Percentiles rank a stretch among this genome's conserved stretches.
phyloP scores from a whole-genome alignment of 2,113 vertebrate genomes.

The Taurulus bubalis region DNA sequence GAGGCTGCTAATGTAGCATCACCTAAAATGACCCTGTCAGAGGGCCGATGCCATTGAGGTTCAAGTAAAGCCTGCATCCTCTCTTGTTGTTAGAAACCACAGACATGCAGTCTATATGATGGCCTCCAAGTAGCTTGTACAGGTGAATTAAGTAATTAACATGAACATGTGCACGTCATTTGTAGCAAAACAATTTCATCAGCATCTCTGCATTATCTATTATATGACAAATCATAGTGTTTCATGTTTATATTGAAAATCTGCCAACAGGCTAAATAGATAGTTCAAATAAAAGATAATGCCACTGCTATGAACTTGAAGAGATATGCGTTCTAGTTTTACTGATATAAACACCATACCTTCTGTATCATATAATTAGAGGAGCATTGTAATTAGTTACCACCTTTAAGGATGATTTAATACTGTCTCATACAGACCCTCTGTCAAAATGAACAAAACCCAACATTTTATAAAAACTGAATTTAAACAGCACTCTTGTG shows the following conservation, averaged over 20 bases:
- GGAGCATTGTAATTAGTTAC: background rate
- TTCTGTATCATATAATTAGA: background rate
- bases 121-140: background rate
- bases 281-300: background rate
- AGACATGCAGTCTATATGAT: background rate
- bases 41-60: background rate
- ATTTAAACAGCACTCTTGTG: constrained; percentile 44
- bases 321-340: background rate
- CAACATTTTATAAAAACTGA: constrained; percentile 23
- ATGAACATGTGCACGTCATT: background rate
- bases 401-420: background rate
- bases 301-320: background rate
- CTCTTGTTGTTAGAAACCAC: background rate
- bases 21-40: background rate
- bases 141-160: background rate
- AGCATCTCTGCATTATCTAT: background rate
- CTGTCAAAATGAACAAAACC: constrained; percentile 36
- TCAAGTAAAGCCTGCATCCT: background rate
- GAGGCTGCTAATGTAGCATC: background rate
- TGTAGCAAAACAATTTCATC: background rate
- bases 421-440: background rate
- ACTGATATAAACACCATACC: background rate
- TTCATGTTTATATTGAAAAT: too few relatives aligned
- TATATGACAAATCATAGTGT: background rate
- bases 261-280: background rate